phyloP scores from a whole-genome alignment of 2,113 vertebrate species.

The Cephalopholis sonnerati region DNA sequence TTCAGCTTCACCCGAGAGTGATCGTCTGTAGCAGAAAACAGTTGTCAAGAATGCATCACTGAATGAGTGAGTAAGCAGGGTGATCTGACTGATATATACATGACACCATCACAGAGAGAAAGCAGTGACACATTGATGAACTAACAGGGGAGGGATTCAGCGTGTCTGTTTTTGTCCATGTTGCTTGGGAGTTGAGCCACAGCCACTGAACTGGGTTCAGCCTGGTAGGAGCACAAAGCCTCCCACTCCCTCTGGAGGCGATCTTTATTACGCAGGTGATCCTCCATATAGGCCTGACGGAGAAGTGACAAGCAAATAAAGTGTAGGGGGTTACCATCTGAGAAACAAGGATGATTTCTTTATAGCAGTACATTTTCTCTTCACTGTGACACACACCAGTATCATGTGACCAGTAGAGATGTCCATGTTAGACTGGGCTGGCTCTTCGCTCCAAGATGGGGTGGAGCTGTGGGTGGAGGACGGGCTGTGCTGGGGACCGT shows the following conservation, averaged over 20 bases:
- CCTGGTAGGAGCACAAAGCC: slow-evolving; percentile 95
- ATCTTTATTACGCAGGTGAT: slow-evolving; percentile 95
- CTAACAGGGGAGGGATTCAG: slow-evolving; percentile 94
- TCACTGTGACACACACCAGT: slow-evolving; percentile 85
- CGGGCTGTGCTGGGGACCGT: slow-evolving; percentile 94
- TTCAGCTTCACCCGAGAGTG: slow-evolving; percentile 96
- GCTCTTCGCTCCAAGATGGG: slow-evolving; percentile 97
- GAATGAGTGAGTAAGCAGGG: not conserved
- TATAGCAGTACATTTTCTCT: not conserved
- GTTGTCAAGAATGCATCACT: not conserved
- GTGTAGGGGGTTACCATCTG: not conserved
- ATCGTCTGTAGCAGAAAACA: slow-evolving; percentile 87
- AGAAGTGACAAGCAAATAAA: not conserved
- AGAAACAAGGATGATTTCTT: not conserved
- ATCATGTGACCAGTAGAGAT: slow-evolving; percentile 99
- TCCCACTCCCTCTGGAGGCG: slow-evolving; percentile 97
- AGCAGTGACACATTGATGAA: slow-evolving; percentile 30
- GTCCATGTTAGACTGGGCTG: slow-evolving; percentile 99
- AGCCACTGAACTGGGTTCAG: slow-evolving; percentile 91
- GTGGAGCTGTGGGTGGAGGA: slow-evolving; percentile 97
- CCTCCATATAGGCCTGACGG: slow-evolving; percentile 96
- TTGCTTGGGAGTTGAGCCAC: slow-evolving; percentile 87
- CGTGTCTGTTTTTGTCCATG: slow-evolving; percentile 93
- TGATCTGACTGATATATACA: not conserved
- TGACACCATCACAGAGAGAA: not conserved